Conservation (phyloP, 2,888 invertebrate genomes). For the Petrophora chlorosata region DNA sequence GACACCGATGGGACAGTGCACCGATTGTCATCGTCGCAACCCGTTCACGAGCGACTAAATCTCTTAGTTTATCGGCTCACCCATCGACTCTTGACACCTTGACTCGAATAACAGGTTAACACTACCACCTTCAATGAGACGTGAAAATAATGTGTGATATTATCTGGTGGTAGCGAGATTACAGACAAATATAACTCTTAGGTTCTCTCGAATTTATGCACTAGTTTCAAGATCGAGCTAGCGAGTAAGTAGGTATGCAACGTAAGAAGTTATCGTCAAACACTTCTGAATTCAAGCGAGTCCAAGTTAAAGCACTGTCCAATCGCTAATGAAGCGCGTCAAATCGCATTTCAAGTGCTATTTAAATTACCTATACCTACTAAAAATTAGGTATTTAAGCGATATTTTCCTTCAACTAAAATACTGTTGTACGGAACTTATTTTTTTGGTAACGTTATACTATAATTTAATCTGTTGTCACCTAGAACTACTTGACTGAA, state of each 20-base stretch:
- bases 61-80: conserved; percentile 50
- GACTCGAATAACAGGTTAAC: conserved; percentile 67
- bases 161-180: conserved; percentile 53
- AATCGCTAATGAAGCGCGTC: too few relatives aligned
- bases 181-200: conserved; percentile 57
- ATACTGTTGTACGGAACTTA: too few relatives aligned
- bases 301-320: too few relatives aligned
- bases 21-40: conserved; percentile 22
- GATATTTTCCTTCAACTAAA: too few relatives aligned
- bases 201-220: conserved; percentile 37
- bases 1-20: conserved; percentile 35
- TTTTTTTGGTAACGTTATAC: too few relatives aligned
- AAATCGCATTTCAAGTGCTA: too few relatives aligned
- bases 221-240: neutral
- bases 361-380: too few relatives aligned
- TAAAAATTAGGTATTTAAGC: too few relatives aligned
- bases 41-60: conserved; percentile 18
- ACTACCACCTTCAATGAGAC: conserved; percentile 66
- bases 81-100: conserved; percentile 63
- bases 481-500: too few relatives aligned
- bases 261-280: neutral
- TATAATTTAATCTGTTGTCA: too few relatives aligned
- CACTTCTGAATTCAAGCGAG: too few relatives aligned
- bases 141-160: conserved; percentile 73
- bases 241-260: conserved; percentile 2